Base-by-base conservation (phyloP, 1,140 invertebrate species). In the Cydia splendana region DNA sequence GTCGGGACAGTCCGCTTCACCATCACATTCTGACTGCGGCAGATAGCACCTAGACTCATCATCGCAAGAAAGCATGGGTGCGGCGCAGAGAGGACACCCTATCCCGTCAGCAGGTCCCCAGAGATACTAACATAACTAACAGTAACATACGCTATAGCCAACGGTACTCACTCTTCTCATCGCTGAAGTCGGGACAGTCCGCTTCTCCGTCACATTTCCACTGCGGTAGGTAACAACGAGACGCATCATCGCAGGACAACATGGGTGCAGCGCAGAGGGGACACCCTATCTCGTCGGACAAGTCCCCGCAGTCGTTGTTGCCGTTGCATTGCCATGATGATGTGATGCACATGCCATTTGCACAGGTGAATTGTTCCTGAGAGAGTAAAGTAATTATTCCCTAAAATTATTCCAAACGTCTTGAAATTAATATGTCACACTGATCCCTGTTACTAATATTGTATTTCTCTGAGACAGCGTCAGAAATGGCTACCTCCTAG, bases 261-360 rank as follows among this genome's bases (percentile, higher is more conserved):
- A 96, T 95, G 42, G 94, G 94, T 4, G 95, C 94, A 4, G 90
- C 87, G 85, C 96, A 97, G 93, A 95, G n/a, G 79, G 81, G 75
- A 91, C 98, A 99, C 53, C 98, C 98, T 81, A 97, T 94, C 95
- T 99, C 98, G 93, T 99, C 98, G 75, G 96, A 97, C 62, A 95
- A 94, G 89, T 99, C 98, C 6, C 94, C 93, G 88, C 98, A 99
- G 90, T 99, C 99, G 80, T 95, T 95, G 86, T 98, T 95, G 48
- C 95, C 94, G 92, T 99, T 98, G 93, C 99, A 99, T 76, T 98
- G 88, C 95, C 95, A 96, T 34, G 94, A 93, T 24, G 92, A 93
- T 0, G 95, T 94, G 20, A 97, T 95, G 79, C 97, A 97, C 1
- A 94, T 82, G 1, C 94, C 94, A 82, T 95, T 96, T 5, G 91